Evolutionary conservation across 2,797 vertebrate species (phyloP).

Genomic region (Poecilia gillii): DNA sequence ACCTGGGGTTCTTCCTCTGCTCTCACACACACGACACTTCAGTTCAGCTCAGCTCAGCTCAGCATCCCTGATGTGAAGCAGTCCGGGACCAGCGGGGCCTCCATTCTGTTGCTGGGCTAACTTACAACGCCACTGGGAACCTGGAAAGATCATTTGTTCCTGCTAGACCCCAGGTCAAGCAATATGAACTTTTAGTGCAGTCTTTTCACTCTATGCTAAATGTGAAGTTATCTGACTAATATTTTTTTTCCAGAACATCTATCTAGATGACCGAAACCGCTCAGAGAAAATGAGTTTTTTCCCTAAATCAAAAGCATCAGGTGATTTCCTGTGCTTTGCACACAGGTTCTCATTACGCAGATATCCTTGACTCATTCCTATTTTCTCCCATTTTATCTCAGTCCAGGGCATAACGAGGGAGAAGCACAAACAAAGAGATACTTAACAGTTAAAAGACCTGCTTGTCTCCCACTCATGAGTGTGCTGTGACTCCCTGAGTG

Average conservation of each 20-base stretch:
- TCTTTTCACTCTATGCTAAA: not conserved
- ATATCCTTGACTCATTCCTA: slow-evolving; percentile 32
- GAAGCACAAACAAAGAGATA: slow-evolving; percentile 13
- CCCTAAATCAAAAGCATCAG: slow-evolving; percentile 17
- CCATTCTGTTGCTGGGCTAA: slow-evolving; percentile 29
- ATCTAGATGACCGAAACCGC: not conserved
- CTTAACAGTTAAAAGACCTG: slow-evolving; percentile 54
- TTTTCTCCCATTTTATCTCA: slow-evolving; percentile 50
- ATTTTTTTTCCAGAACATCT: not conserved
- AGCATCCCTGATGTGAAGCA: slow-evolving; percentile 29
- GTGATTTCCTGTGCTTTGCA: slow-evolving; percentile 26
- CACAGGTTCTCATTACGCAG: slow-evolving; percentile 23
- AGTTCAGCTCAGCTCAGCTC: not conserved
- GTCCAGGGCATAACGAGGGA: slow-evolving; percentile 37
- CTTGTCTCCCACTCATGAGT: slow-evolving; percentile 57
- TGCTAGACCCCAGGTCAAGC: slow-evolving; percentile 39
- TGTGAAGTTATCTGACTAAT: not conserved
- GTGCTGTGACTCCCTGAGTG: slow-evolving; percentile 34
- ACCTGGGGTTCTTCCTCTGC: slow-evolving; percentile 52
- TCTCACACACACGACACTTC: slow-evolving; percentile 13
- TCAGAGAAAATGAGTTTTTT: not conserved
- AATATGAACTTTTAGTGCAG: slow-evolving; percentile 12
- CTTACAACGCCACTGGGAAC: slow-evolving; percentile 51
- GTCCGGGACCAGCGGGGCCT: slow-evolving; percentile 37
- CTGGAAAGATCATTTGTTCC: slow-evolving; percentile 33